Evolutionary conservation across 1,140 invertebrate genomes (phyloP), one percentile per base, ranked within the genome.

Genomic region (Hypothenemus hampei): DNA sequence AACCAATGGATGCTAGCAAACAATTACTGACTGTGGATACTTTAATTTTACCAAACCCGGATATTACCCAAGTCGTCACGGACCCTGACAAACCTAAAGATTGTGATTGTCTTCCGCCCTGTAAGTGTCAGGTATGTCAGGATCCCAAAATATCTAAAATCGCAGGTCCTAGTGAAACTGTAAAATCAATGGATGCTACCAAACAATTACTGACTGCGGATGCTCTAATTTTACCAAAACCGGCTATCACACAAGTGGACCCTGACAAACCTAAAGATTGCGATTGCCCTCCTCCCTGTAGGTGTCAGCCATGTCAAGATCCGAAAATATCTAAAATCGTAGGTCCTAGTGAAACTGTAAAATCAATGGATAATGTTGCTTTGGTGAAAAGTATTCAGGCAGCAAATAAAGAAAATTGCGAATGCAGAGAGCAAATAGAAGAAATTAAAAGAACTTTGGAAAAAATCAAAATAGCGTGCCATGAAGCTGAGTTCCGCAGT

Each of bases 401-500:
- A 3, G 35, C 39, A 21, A 48, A 47, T 16, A 55, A 63, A 35
- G 63, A 65, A 50, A 60, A 57, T 16, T 55, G 51, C 13, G 48
- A 58, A 11, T 58, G 62, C 26, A 44, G 46, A 26, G 47, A 55
- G 16, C 56, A 62, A 45, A 64, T 64, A 15, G 51, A 60, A 13
- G 57, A 62, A 40, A 57, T 62, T 26, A 47, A 54, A 24, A 51
- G 31, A 29, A 46, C 63, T 16, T 36, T 67, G 31, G 48, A 58
- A 7, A 54, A 58, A 46, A 65, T 66, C 6, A 60, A 49, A 20
- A 64, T 59, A 35, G 53, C 61, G 10, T 66, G 65, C 23, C 29
- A 23, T 6, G 58, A 58, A 19, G 63, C 63, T 10, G 63, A 64
- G 35, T 33, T 45, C 22, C 43, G 59, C 23, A 61, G 58, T 4